phyloP scores from a whole-genome alignment of 1,140 invertebrate species.

The Drosophila simulans region DNA sequence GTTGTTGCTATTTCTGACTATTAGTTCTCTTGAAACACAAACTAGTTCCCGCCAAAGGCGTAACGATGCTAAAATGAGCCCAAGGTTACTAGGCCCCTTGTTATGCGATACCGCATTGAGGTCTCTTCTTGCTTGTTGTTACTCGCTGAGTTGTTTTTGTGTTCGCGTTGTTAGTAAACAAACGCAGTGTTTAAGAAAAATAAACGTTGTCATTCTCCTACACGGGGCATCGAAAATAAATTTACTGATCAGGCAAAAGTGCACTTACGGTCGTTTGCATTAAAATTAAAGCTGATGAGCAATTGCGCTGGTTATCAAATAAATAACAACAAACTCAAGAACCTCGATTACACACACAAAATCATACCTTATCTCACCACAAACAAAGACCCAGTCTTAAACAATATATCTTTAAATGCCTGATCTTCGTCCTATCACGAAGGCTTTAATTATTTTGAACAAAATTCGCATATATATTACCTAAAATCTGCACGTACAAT shows the following conservation, averaged over 20 bases:
- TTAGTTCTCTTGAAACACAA: conserved; percentile 44
- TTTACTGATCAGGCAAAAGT: conserved; percentile 16
- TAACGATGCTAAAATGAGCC: conserved; percentile 49
- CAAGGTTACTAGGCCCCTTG: conserved; percentile 51
- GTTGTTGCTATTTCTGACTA: neutral
- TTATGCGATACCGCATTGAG: conserved; percentile 54
- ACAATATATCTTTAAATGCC: neutral
- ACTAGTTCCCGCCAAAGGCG: conserved; percentile 69
- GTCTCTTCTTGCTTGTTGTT: conserved; percentile 50
- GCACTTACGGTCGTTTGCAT: conserved; percentile 34
- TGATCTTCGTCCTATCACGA: no score
- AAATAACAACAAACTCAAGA: conserved; percentile 10
- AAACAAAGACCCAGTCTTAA: neutral
- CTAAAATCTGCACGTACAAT: no score
- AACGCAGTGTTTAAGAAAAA: conserved; percentile 30
- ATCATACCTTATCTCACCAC: conserved; percentile 1
- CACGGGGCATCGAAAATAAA: conserved; percentile 16
- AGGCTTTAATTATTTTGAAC: no score
- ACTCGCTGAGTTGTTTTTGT: conserved; percentile 32
- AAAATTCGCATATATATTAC: no score
- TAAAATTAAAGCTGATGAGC: conserved; percentile 8
- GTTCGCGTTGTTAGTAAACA: conserved; percentile 54
- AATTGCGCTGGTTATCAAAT: conserved; percentile 14
- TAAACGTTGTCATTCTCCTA: conserved; percentile 2
- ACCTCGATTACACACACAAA: conserved; percentile 5